Percentiles rank a stretch among this genome's conserved stretches.
Evolutionary conservation across 2,797 vertebrate species (phyloP).

Genomic region (Pseudochromis fuscus): DNA sequence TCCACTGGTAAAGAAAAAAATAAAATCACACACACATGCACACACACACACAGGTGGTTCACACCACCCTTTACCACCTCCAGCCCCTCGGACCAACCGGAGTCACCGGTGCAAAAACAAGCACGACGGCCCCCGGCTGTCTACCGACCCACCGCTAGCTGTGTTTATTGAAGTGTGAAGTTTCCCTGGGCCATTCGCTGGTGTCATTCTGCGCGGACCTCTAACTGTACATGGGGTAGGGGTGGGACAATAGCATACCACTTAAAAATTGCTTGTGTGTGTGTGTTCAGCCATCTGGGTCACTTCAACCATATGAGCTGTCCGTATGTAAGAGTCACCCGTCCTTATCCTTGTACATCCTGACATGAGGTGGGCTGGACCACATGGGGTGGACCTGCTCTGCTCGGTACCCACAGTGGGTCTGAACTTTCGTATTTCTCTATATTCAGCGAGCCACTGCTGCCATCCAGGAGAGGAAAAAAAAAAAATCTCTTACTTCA

Average conservation of each 20-base stretch:
- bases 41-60: neutral
- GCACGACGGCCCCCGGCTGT: neutral
- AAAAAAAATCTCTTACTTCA: slow-evolving; percentile 12
- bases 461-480: neutral
- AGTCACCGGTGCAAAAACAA: slow-evolving; percentile 19
- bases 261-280: neutral
- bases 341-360: neutral
- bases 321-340: neutral
- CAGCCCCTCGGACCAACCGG: neutral
- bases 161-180: slow-evolving; percentile 30
- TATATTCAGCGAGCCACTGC: neutral
- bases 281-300: neutral
- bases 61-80: neutral
- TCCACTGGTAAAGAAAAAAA: neutral
- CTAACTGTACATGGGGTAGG: neutral
- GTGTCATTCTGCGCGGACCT: slow-evolving; percentile 1
- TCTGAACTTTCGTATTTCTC: neutral
- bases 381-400: neutral
- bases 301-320: neutral
- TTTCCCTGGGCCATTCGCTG: neutral
- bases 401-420: slow-evolving; percentile 5
- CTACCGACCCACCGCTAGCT: neutral
- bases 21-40: too few species aligned
- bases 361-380: slow-evolving; percentile 1
- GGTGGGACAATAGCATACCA: neutral